Percentiles rank a stretch among this genome's conserved stretches.
Evolutionary conservation across 2,888 invertebrate genomes (phyloP).

Genomic region (Drosophila setosimentum): DNA sequence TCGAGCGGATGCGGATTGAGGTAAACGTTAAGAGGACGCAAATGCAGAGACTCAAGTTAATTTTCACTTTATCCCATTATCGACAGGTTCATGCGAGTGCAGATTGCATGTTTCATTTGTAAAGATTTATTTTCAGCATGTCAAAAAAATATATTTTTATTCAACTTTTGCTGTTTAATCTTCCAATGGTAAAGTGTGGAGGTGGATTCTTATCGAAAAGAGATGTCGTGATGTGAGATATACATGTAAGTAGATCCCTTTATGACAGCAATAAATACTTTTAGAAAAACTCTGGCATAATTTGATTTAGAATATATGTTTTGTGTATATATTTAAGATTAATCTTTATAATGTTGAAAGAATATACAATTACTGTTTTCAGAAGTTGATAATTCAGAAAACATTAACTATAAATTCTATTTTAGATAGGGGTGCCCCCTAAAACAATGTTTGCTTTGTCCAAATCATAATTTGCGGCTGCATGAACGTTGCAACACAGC

Average conservation of each 20-base stretch:
- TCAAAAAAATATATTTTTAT: neutral
- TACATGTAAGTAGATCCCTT: neutral
- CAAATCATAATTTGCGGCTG: constrained; percentile 19
- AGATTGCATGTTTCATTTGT: neutral
- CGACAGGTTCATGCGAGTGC: constrained; percentile 27
- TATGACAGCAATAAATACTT: neutral
- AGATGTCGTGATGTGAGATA: neutral
- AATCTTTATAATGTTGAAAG: neutral
- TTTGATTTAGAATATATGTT: neutral
- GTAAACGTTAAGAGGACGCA: constrained; percentile 23
- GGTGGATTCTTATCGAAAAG: neutral
- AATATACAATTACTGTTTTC: neutral
- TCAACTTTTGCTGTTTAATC: neutral
- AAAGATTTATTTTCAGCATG: neutral
- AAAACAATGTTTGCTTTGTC: neutral
- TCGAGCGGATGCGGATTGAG: constrained; percentile 24
- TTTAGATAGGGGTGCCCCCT: neutral
- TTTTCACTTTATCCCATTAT: neutral
- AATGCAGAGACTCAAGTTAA: constrained; percentile 15
- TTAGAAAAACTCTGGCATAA: neutral
- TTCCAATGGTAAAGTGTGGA: neutral
- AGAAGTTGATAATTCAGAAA: no score
- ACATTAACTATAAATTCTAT: neutral
- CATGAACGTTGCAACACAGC: constrained; percentile 46
- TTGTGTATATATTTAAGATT: neutral